phyloP scores from a whole-genome alignment of 2,113 vertebrate species.

The Leptobrachium ailaonicum region DNA sequence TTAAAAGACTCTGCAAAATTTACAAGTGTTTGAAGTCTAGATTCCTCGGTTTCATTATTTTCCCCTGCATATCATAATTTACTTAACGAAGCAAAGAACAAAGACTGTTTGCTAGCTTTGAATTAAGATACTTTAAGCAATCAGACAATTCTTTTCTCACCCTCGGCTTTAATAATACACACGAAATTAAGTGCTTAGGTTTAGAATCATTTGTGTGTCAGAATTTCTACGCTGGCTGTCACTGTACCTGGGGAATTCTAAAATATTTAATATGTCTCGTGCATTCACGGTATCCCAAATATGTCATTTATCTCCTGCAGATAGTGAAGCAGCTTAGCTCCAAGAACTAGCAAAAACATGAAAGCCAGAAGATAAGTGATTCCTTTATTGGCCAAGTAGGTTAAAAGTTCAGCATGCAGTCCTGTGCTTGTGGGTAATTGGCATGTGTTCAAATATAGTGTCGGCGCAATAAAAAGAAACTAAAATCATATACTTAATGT shows the following conservation, averaged over 20 bases:
- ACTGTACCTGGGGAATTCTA: slow-evolving; percentile 6
- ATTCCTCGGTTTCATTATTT: slow-evolving; percentile 19
- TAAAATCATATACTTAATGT: too few relatives aligned
- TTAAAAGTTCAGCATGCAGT: too few relatives aligned
- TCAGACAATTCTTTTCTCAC: slow-evolving; percentile 9
- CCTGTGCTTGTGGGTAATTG: too few relatives aligned
- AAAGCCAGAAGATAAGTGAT: too few relatives aligned
- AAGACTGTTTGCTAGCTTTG: slow-evolving; percentile 5
- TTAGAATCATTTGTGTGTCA: slow-evolving; percentile 28
- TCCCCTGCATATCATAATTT: slow-evolving; percentile 27
- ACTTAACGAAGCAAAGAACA: slow-evolving; percentile 14
- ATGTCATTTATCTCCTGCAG: slow-evolving; percentile 35
- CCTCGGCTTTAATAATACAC: slow-evolving; percentile 25
- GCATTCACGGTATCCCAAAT: slow-evolving; percentile 18
- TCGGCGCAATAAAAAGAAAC: too few relatives aligned
- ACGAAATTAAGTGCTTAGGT: slow-evolving; percentile 32
- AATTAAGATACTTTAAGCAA: slow-evolving; percentile 34
- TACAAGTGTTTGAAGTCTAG: slow-evolving; percentile 33
- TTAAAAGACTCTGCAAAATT: slow-evolving; percentile 29
- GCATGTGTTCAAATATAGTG: too few relatives aligned
- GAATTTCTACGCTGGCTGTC: slow-evolving; percentile 25
- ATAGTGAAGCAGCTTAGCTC: slow-evolving; percentile 1
- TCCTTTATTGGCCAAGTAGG: too few relatives aligned
- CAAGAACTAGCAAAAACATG: too few relatives aligned
- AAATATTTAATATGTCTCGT: slow-evolving; percentile 27